These are phyloP conservation scores for Melikaiella ostensackeni DNA, from an alignment of 2,888 invertebrate genomes.

Conservation along the genomic window DNA sequence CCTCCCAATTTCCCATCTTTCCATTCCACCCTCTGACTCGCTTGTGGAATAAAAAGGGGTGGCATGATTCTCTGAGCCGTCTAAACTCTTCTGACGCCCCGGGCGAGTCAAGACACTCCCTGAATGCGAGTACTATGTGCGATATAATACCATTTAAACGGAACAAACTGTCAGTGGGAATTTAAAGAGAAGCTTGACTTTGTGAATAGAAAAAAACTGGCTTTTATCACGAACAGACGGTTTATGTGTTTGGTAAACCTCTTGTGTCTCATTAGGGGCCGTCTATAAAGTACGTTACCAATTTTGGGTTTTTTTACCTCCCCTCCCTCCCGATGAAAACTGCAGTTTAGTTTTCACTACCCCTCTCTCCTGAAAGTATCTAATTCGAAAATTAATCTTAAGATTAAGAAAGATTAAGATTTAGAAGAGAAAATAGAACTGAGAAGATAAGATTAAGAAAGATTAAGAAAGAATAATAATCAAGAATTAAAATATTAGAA, in stretches of 20 bases:
- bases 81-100: conserved; percentile 36
- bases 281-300: too few species aligned
- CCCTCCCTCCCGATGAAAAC: too few species aligned
- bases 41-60: conserved; percentile 25
- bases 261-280: neutral
- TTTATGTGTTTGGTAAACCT: neutral
- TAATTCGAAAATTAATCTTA: too few species aligned
- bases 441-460: too few species aligned
- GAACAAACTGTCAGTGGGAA: conserved; percentile 36
- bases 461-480: too few species aligned
- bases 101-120: conserved; percentile 35
- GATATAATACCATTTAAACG: conserved; percentile 38
- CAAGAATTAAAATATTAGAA: too few species aligned
- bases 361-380: too few species aligned
- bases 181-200: conserved; percentile 32
- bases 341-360: too few species aligned
- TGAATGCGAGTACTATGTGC: conserved; percentile 2
- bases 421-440: too few species aligned
- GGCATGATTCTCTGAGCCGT: conserved; percentile 17
- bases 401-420: too few species aligned
- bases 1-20: neutral
- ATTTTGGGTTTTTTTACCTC: too few species aligned
- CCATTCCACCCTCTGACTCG: conserved; percentile 38
- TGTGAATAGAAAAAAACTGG: conserved; percentile 9
- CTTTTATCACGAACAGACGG: neutral